Base-by-base conservation (phyloP, 2,888 invertebrate genomes). In the Dicyrtoma fusca region DNA sequence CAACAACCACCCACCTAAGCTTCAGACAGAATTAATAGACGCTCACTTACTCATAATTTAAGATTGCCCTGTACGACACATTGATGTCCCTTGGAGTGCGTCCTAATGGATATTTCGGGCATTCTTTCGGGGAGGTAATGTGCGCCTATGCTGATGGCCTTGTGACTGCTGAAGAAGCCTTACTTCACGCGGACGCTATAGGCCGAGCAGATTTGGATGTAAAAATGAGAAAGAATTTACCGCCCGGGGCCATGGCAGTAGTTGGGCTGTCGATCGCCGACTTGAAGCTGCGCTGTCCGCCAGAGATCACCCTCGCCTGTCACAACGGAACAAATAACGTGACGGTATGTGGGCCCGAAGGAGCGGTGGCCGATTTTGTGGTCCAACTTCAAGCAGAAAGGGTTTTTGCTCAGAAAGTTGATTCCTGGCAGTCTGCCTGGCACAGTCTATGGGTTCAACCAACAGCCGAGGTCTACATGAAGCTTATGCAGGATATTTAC, bases 81-180 rank as follows among this genome's bases (percentile, higher is more conserved):
- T 86, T 98, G 76, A 88, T 87, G 72, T 85, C 87, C 19, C 82
- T 91, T 23, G 92, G 91, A 75, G 87, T 98, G 51, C 86, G 87
- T 69, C 95, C 97, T 2, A 95, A 97, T 83, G 97, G 97, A 68
- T 94, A 98, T 82, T 87, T 98, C 66, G 98, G 98, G 0, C 98
- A 98, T 85, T 97, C 97, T 21, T 92, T 92, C 14, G 95, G 95
- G 23, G 95, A 95, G 85, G 87, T 93, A 80, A 94, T 94, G 1
- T 97, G 97, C 84, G 97, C 95, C 11, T 97, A 97, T 85, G 96
- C 96, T 19, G 97, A 97, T 86, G 96, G 94, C 13, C 92, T 94
- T 59, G 89, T 98, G 81, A 95, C 94, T 5, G 90, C 92, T 1
- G 96, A 96, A 83, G 97, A 98, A 85, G 91, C 96, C 0, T 91